Percentiles rank a stretch among this genome's conserved stretches.
Evolutionary conservation across 2,888 invertebrate genomes (phyloP).

Genomic region (Eupelmus urozonus): DNA sequence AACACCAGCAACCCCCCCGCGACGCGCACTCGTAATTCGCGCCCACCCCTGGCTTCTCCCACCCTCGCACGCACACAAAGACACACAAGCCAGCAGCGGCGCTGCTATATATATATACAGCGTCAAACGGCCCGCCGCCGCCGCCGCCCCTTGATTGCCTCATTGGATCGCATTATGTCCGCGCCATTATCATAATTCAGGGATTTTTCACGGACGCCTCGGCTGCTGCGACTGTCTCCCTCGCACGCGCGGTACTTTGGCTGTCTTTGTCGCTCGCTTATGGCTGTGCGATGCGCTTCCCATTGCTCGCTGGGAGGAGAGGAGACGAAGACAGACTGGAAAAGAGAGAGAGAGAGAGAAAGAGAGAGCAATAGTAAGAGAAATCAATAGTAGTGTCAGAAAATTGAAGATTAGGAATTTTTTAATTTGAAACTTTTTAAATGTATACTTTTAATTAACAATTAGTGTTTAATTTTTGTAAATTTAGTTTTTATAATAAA

Average conservation of each 20-base stretch:
- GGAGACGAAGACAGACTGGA: constrained; percentile 12
- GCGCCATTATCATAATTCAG: constrained; percentile 77
- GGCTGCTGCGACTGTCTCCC: not conserved
- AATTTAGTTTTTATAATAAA: too few species aligned
- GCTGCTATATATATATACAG: constrained; percentile 53
- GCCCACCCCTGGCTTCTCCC: constrained; percentile 54
- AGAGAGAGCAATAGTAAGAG: not conserved
- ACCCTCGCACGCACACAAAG: constrained; percentile 1
- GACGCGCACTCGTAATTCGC: constrained; percentile 72
- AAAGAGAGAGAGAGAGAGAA: constrained; percentile 13
- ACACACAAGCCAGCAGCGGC: not conserved
- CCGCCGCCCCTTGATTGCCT: constrained; percentile 76
- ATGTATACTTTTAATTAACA: too few species aligned
- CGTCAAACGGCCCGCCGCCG: constrained; percentile 65
- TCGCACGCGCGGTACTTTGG: not conserved
- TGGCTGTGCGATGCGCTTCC: not conserved
- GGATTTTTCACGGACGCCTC: constrained; percentile 70
- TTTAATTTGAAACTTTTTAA: too few species aligned
- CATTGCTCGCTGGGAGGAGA: too few species aligned
- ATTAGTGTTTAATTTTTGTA: too few species aligned
- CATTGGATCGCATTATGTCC: constrained; percentile 77
- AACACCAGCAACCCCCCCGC: constrained; percentile 68
- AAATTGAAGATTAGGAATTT: too few species aligned
- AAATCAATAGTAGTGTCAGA: too few species aligned
- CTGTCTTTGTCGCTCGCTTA: constrained; percentile 20